phyloP scores from a whole-genome alignment of 1,140 invertebrate genomes.

The Brachystomella parvula region DNA sequence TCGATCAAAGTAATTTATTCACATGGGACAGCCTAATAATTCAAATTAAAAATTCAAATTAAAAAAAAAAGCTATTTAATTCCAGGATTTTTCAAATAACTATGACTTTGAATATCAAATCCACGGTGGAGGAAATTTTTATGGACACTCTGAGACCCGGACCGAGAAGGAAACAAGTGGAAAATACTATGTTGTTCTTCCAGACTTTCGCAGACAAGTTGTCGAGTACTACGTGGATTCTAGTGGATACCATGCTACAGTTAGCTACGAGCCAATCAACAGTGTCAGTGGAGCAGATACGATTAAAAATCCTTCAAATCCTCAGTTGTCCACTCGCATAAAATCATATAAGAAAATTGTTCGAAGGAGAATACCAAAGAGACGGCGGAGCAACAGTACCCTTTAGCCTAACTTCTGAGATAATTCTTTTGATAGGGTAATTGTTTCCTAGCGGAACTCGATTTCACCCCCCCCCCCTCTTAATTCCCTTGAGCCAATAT shows the following conservation, averaged over 20 bases:
- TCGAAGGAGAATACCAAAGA: neutral
- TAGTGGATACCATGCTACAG: conserved; percentile 69
- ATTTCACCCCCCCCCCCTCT: no score
- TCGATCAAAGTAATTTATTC: no score
- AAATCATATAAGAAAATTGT: neutral
- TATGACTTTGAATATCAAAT: conserved; percentile 34
- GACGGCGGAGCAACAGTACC: neutral
- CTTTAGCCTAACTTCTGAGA: no score
- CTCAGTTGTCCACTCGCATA: no score
- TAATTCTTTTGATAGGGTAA: no score
- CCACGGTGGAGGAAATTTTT: conserved; percentile 28
- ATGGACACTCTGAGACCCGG: conserved; percentile 52
- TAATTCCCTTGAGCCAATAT: no score
- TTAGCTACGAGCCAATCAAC: conserved; percentile 59
- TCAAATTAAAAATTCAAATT: no score
- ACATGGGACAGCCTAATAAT: no score
- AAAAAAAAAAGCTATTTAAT: no score
- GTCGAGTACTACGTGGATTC: conserved; percentile 73
- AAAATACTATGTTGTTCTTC: conserved; percentile 73
- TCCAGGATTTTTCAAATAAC: conserved; percentile 15
- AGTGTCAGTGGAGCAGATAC: no score
- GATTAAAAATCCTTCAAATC: no score
- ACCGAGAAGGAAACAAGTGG: conserved; percentile 69
- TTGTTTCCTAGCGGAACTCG: no score
- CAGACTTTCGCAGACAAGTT: conserved; percentile 56